phyloP scores from a whole-genome alignment of 2,113 vertebrate genomes.

The Calypte anna region DNA sequence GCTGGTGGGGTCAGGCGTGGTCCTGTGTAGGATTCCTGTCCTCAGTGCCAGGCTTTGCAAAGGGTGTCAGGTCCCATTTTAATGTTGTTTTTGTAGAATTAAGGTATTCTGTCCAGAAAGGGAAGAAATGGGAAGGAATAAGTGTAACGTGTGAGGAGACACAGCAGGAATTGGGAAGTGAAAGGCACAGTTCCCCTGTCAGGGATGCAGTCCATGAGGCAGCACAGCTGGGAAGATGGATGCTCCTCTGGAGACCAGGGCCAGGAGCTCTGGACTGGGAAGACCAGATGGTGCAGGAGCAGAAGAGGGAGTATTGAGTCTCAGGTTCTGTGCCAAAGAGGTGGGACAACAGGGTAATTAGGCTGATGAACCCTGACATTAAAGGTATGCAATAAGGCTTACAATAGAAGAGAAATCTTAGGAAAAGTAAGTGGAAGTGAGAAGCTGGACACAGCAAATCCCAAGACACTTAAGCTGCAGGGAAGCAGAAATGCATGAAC shows the following conservation, averaged over 20 bases:
- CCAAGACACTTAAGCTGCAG: background rate
- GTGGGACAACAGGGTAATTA: constrained; percentile 6
- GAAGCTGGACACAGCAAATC: background rate
- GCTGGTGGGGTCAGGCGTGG: background rate
- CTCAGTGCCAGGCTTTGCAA: background rate
- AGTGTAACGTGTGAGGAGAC: background rate
- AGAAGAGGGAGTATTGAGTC: background rate
- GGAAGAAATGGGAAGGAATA: background rate
- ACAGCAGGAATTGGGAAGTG: background rate
- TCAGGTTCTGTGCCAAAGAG: background rate
- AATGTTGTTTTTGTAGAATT: fast-evolving
- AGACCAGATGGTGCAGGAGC: constrained; percentile 23
- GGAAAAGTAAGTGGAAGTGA: background rate
- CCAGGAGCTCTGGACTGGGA: background rate
- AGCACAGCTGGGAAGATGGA: background rate
- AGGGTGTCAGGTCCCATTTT: fast-evolving
- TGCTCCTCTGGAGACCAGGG: background rate
- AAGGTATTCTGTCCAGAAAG: background rate
- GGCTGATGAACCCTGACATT: background rate
- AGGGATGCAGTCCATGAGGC: background rate
- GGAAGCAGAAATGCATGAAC: background rate
- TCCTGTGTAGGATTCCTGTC: background rate
- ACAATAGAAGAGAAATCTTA: background rate
- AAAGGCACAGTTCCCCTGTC: background rate
- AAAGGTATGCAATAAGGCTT: background rate